Percentiles rank a stretch among this genome's conserved stretches.
Evolutionary conservation across 2,797 vertebrate species (phyloP).

Genomic region (Epinephelus awoara): DNA sequence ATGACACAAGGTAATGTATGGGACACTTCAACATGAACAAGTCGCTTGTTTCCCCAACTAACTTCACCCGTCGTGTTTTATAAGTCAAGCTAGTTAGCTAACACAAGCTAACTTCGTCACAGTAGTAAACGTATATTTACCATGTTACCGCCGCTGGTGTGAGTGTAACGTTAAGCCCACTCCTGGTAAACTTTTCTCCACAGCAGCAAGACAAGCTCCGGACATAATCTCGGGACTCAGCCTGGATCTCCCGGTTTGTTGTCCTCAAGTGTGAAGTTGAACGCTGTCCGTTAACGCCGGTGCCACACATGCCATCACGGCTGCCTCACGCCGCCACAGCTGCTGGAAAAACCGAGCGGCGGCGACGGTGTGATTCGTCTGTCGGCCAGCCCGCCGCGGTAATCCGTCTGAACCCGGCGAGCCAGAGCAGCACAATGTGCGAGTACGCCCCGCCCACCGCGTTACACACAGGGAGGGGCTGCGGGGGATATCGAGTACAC

Average conservation of each 20-base stretch:
- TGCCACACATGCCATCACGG: constrained; percentile 41
- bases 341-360: constrained; percentile 13
- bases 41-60: neutral
- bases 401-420: constrained; percentile 28
- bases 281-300: constrained; percentile 9
- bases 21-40: neutral
- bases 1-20: neutral
- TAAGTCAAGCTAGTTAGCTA: neutral
- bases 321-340: neutral
- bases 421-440: constrained; percentile 36
- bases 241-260: constrained; percentile 25
- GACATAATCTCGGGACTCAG: constrained; percentile 72
- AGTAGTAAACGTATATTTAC: constrained; percentile 72
- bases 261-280: constrained; percentile 22
- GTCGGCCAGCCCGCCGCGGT: constrained; percentile 37
- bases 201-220: constrained; percentile 54
- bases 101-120: neutral
- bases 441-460: constrained; percentile 72
- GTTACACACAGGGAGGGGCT: constrained; percentile 54
- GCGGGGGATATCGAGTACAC: constrained; percentile 60
- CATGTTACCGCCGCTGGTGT: constrained; percentile 70
- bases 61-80: no score
- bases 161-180: constrained; percentile 41
- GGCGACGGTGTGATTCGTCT: neutral
- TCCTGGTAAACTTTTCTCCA: constrained; percentile 82